Evolutionary conservation across 2,888 invertebrate genomes (phyloP), one percentile per base, ranked within the genome.

Genomic region (Cyaniris semiargus): DNA sequence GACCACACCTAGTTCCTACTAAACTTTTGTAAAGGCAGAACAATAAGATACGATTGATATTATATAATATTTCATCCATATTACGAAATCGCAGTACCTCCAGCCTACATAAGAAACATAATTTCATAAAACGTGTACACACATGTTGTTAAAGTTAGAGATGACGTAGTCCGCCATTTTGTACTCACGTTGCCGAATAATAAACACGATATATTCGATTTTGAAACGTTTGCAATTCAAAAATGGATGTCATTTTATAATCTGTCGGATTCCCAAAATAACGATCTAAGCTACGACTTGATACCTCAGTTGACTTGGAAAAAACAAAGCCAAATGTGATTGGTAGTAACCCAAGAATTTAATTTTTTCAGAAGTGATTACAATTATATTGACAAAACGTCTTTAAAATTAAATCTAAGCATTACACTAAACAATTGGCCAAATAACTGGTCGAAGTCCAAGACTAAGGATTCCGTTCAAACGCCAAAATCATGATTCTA

Each of bases 271-370:
- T 76, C 78, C 76, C 76, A 78, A 81, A 81, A 81, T 79, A 80
- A 79, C 79, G 75, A 80, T 80, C 78, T 80, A 80, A 80, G 79
- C 81, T 78, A 79, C 78, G 80, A 78, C 78, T 79, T 76, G 78
- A 77, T 78, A 80, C 77, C 78, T 79, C 78, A 72, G 77, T 27
- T 66, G 77, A 76, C 66, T 72, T 70, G 79, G 71, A 79, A 80
- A 80, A 80, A 80, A 80, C 72, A 71, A 75, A 53, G 70, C 27
- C 2, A 70, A 15, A 6, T 3, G 23, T 74, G 27, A 27, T 48
- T 27, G 27, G 74, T 53, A 8, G 27, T 48, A 74, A 74, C 27
- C 23, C 74, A 15, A 53, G 27, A 15, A 27, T 66, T 27, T 15
- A 27, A 23, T 66, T 66, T 66, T 66, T 66, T 66, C 6, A 5